Evolutionary conservation across 2,113 vertebrate species (phyloP).

Genomic region (Macroglossus sobrinus): DNA sequence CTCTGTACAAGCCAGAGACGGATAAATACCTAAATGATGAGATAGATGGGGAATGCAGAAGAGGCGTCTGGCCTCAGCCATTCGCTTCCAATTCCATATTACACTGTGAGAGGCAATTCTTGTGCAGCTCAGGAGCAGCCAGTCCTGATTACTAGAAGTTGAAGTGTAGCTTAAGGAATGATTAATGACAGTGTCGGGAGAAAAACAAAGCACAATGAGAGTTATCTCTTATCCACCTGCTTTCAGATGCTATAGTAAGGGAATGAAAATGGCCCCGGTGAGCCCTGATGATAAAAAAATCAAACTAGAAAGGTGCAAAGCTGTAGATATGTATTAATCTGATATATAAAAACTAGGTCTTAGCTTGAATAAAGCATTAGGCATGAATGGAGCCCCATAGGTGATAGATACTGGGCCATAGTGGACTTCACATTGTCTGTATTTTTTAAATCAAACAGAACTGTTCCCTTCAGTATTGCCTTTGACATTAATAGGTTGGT

Average conservation of each 20-base stretch:
- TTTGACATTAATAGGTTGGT: slow-evolving; percentile 98
- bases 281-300: slow-evolving; percentile 93
- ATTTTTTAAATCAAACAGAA: slow-evolving; percentile 96
- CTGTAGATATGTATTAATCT: slow-evolving; percentile 91
- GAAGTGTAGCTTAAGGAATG: slow-evolving; percentile 99
- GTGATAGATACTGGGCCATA: slow-evolving; percentile 96
- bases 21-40: slow-evolving; percentile 99
- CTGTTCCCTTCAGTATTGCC: slow-evolving; percentile 96
- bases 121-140: slow-evolving; percentile 96
- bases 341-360: slow-evolving; percentile 87
- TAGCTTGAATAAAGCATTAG: slow-evolving; percentile 92
- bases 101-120: slow-evolving; percentile 98
- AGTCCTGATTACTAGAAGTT: slow-evolving; percentile 99
- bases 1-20: slow-evolving; percentile 94
- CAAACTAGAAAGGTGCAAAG: slow-evolving; percentile 89
- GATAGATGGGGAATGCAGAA: slow-evolving; percentile 97
- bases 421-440: slow-evolving; percentile 96
- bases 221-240: slow-evolving; percentile 99
- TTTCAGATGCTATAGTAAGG: slow-evolving; percentile 92
- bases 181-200: slow-evolving; percentile 99
- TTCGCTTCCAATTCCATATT: slow-evolving; percentile 99
- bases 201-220: slow-evolving; percentile 98
- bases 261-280: slow-evolving; percentile 90
- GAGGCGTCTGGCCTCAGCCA: slow-evolving; percentile 95
- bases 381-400: slow-evolving; percentile 89